A percentile compares a stretch with the other conserved stretches of the same genome.
Evolutionary conservation across 2,797 vertebrate genomes (phyloP).

Genomic region (Graptemys geographica): DNA sequence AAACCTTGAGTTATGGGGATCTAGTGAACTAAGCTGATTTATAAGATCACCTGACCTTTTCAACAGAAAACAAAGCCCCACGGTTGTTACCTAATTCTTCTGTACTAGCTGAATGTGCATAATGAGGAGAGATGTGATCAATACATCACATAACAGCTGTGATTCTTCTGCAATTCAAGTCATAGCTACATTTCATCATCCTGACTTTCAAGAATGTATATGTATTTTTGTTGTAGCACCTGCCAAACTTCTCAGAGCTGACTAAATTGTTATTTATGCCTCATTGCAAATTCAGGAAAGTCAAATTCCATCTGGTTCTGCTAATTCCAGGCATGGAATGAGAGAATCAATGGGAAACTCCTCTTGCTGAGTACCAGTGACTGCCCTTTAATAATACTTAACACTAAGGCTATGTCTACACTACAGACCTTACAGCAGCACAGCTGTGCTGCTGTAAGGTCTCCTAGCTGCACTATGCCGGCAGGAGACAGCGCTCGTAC

Average conservation of each 20-base stretch:
- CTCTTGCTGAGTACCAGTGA: background rate
- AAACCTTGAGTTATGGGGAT: background rate
- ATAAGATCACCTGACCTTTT: background rate
- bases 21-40: background rate
- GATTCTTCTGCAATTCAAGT: background rate
- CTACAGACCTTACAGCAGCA: no score
- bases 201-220: background rate
- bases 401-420: no score
- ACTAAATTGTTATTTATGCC: background rate
- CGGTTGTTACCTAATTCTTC: background rate
- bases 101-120: background rate
- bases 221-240: no score
- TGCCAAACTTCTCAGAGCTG: fast-evolving
- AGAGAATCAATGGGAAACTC: background rate
- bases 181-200: background rate
- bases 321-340: background rate
- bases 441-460: no score
- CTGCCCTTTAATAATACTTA: background rate
- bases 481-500: no score
- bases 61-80: background rate
- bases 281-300: background rate
- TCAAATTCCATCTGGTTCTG: background rate
- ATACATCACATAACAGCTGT: background rate
- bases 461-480: no score
- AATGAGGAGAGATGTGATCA: background rate